Conservation (phyloP, 2,113 vertebrate species). For the Microtus oregoni region DNA sequence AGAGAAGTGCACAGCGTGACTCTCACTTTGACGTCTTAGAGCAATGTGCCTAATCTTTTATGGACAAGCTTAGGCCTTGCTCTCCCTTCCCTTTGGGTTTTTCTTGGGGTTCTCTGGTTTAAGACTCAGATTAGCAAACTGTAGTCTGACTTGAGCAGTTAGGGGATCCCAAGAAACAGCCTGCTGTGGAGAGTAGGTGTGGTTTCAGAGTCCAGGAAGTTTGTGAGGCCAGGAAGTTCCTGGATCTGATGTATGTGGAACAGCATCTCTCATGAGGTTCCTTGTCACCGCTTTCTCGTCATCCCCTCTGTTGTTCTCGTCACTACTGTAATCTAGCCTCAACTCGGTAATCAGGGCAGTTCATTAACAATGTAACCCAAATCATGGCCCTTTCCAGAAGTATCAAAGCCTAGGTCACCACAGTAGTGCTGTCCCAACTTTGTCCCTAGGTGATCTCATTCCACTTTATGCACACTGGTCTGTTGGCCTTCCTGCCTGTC, state of each 20-base stretch:
- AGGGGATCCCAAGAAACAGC: neutral
- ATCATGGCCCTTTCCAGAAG: neutral
- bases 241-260: neutral
- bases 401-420: neutral
- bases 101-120: neutral
- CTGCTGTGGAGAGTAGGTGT: neutral
- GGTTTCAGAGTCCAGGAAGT: neutral
- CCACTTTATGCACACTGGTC: neutral
- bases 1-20: neutral
- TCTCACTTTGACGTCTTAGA: neutral
- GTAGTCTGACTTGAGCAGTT: neutral
- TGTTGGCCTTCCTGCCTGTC: neutral
- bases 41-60: neutral
- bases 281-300: neutral
- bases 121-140: neutral
- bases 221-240: neutral
- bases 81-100: slow-evolving; percentile 29
- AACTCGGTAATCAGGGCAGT: neutral
- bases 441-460: neutral
- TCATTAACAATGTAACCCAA: slow-evolving; percentile 40
- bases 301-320: neutral
- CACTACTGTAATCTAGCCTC: neutral
- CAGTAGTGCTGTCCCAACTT: neutral
- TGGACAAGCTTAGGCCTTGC: neutral
- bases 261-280: neutral